phyloP scores from a whole-genome alignment of 2,888 invertebrate species.

The Leucoma salicis region DNA sequence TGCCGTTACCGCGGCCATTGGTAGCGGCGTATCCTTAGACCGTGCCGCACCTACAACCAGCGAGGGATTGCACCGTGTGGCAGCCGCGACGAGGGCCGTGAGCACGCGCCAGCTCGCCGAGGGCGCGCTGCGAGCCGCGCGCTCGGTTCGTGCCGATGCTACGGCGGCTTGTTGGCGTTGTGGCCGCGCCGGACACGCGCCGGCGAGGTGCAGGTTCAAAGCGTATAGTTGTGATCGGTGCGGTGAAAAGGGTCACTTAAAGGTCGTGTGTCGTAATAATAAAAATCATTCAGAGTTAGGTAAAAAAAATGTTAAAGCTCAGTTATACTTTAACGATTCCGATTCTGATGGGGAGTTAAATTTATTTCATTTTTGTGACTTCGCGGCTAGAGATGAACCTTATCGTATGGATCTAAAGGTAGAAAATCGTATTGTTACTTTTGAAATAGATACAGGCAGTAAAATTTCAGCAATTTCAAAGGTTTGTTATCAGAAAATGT shows the following conservation, averaged over 20 bases:
- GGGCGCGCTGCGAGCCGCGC: neutral
- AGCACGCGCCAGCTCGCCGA: constrained; percentile 2
- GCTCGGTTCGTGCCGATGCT: neutral
- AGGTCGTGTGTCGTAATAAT: constrained; percentile 5
- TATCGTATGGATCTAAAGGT: neutral
- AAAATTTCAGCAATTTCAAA: constrained; percentile 5
- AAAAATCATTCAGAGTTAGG: too few relatives aligned
- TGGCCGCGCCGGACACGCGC: constrained; percentile 5
- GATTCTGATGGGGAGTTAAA: neutral
- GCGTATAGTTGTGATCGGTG: constrained; percentile 4
- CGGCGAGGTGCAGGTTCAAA: constrained; percentile 2
- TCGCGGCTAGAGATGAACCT: neutral
- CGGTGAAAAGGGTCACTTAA: constrained; percentile 8
- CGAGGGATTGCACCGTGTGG: neutral
- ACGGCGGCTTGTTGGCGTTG: constrained; percentile 8
- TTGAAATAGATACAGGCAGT: constrained; percentile 11
- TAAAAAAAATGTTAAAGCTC: neutral
- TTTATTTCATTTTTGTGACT: neutral
- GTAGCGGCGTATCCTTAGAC: neutral
- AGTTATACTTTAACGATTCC: neutral
- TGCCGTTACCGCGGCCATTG: neutral
- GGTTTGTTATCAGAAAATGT: neutral
- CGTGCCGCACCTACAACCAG: neutral
- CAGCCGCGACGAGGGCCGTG: neutral
- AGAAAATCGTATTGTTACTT: neutral